phyloP scores from a whole-genome alignment of 2,797 vertebrate genomes.

The Lagocephalus sceleratus region DNA sequence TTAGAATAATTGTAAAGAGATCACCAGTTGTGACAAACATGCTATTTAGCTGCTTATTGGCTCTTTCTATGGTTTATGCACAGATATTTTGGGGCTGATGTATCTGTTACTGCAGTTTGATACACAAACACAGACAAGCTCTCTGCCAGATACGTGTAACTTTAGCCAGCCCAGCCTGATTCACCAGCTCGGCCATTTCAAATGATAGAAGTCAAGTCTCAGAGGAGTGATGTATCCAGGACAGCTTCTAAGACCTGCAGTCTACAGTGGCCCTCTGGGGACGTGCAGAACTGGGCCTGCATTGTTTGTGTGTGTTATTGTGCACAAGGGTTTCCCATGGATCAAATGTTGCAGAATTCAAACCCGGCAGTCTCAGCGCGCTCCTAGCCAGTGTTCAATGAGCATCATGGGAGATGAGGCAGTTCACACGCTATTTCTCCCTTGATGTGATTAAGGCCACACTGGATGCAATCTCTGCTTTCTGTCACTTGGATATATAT shows the following conservation, averaged over 20 bases:
- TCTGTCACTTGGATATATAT: slow-evolving; percentile 9
- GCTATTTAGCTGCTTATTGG: not conserved
- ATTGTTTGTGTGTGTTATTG: slow-evolving; percentile 77
- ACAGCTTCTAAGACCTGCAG: slow-evolving; percentile 76
- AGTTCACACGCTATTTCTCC: slow-evolving; percentile 57
- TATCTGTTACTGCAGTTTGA: not conserved
- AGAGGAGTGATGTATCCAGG: slow-evolving; percentile 71
- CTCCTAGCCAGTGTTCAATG: slow-evolving; percentile 62
- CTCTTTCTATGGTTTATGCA: not conserved
- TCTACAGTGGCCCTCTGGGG: slow-evolving; percentile 73
- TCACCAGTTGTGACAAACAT: not conserved
- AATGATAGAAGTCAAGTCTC: slow-evolving; percentile 62
- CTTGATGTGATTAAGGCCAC: slow-evolving; percentile 47
- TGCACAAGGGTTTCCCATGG: slow-evolving; percentile 78
- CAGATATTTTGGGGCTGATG: not conserved
- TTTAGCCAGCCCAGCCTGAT: slow-evolving; percentile 11
- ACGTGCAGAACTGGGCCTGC: slow-evolving; percentile 76
- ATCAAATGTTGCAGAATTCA: slow-evolving; percentile 73
- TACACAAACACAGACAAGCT: slow-evolving; percentile 23
- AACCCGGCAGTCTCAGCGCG: slow-evolving; percentile 69
- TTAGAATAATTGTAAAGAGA: slow-evolving; percentile 1
- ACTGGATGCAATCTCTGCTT: slow-evolving; percentile 34
- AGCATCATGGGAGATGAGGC: slow-evolving; percentile 57
- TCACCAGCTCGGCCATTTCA: slow-evolving; percentile 37
- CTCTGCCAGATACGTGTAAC: slow-evolving; percentile 41